Evolutionary conservation across 2,888 invertebrate species (phyloP).

Genomic region (Glyphotaelius pellucidus): DNA sequence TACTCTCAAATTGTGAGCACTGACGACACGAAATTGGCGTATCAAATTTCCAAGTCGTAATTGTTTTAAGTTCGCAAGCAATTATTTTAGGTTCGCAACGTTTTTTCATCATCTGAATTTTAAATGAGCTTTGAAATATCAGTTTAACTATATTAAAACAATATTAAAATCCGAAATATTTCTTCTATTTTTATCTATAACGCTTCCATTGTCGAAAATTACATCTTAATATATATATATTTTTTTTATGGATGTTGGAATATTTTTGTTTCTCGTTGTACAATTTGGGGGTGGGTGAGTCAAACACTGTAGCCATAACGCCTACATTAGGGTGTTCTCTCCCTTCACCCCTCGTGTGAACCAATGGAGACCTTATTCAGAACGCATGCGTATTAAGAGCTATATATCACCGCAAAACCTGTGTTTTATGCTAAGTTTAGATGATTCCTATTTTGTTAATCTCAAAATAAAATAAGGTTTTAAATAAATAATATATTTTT

Average conservation of each 20-base stretch:
- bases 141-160: no score
- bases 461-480: no score
- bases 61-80: not conserved
- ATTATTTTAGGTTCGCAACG: not conserved
- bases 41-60: not conserved
- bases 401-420: not conserved
- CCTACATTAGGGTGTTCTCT: conserved; percentile 16
- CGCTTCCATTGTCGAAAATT: not conserved
- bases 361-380: conserved; percentile 24
- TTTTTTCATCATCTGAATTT: no score
- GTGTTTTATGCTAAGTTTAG: no score
- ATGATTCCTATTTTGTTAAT: no score
- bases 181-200: not conserved
- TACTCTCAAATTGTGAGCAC: not conserved
- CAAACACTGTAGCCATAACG: conserved; percentile 18
- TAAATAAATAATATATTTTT: no score
- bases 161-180: no score
- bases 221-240: not conserved
- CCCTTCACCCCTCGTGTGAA: conserved; percentile 7
- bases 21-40: not conserved
- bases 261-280: conserved; percentile 29
- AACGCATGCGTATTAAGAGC: conserved; percentile 13
- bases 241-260: not conserved
- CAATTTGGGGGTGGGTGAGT: not conserved
- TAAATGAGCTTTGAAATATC: no score